Evolutionary conservation across 53 echinoderm and acorn worm species (phyloP).

Genomic region (Antedon mediterranea): DNA sequence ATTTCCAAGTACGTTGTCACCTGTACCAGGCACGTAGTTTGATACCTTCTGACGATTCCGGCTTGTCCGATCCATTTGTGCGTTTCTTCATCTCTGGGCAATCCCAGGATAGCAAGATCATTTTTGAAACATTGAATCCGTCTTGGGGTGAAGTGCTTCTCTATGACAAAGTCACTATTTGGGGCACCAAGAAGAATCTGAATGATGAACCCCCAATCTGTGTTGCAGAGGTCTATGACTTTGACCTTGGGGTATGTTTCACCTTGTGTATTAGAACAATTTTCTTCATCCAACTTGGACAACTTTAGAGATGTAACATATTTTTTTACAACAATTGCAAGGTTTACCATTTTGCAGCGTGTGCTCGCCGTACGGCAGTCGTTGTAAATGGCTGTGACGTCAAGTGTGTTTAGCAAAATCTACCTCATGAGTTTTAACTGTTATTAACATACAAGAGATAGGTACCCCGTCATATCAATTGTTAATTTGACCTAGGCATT

Average conservation of each 20-base stretch:
- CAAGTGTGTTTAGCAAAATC: no score
- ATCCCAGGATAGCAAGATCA: neutral
- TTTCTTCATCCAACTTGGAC: no score
- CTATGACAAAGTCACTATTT: neutral
- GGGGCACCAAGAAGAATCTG: neutral
- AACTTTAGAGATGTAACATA: no score
- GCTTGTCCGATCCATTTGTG: conserved; percentile 2
- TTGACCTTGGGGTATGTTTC: neutral
- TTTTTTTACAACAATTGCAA: no score
- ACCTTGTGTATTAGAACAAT: no score
- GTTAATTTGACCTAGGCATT: no score
- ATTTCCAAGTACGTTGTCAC: neutral
- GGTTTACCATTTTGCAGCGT: no score
- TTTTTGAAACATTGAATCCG: conserved; percentile 4
- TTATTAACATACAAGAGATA: no score
- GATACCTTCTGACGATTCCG: conserved; percentile 2
- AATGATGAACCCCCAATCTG: neutral
- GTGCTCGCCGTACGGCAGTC: no score
- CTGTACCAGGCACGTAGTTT: conserved; percentile 5
- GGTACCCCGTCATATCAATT: no score
- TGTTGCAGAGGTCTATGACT: neutral
- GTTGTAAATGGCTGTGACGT: no score
- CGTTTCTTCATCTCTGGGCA: neutral
- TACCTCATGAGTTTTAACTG: no score
- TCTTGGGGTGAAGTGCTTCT: conserved; percentile 1